Evolutionary conservation across 2,797 vertebrate species (phyloP), one percentile per base, ranked within the genome.

Genomic region (Halcyon leucocephala): DNA sequence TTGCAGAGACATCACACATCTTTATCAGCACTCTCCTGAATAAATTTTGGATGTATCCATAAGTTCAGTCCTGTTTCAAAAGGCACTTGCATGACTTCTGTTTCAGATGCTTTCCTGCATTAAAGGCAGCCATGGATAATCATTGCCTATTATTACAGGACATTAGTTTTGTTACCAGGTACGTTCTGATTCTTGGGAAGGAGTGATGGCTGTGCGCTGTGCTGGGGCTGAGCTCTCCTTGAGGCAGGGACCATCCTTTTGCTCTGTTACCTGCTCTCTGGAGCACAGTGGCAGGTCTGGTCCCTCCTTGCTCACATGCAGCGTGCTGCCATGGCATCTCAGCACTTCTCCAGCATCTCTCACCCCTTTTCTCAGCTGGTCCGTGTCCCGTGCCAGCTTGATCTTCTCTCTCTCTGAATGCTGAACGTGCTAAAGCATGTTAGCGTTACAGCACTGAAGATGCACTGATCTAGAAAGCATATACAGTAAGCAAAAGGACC

Each of bases 101-200:
- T 66, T 88, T 82, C 62, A 79, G 77, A 83, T 55, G 24, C 70
- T 60, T 94, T 70, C 58, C 67, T 73, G 70, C 79, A 77, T 79
- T 86, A 80, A 55, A 82, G 60, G 26, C 33, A 71, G 57, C 39
- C 26, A 2, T 21, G 48, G 67, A 21, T 89, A 64, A 80, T 89
- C 25, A 7, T 28, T 79, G 35, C 42, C 55, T 42, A 0, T 89
- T 82, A 82, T 37, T 76, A 16, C 60, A 55, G 52, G 14, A 44
- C 57, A 31, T 72, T 84, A 14, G 33, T 93, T 95, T 94, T 42
- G 51, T 70, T 72, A 66, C 48, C 58, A 52, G 74, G 31, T 64
- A 6, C 24, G 39, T 41, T 76, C 0, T 2, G 66, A 13, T 29
- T 82, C 3, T 5, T 7, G 3, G 21, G 55, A 41, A 64, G 48